Evolutionary conservation across 2,888 invertebrate genomes (phyloP).

Genomic region (Dichetophora obliterata): DNA sequence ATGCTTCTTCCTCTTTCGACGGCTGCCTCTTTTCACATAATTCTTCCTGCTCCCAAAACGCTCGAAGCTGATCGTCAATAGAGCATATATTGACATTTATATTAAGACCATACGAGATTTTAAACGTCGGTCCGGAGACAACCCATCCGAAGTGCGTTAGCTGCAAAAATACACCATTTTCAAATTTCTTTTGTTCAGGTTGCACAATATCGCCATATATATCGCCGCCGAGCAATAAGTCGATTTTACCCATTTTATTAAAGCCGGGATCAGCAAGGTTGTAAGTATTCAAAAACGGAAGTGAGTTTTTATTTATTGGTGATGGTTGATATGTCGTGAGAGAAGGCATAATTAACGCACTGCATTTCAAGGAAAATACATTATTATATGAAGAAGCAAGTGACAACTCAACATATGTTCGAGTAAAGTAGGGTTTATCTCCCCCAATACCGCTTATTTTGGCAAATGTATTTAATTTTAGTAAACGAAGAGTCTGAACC

Average conservation of each 20-base stretch:
- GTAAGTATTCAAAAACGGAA: conserved; percentile 13
- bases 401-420: neutral
- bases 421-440: neutral
- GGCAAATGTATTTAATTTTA: conserved; percentile 18
- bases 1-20: too few relatives aligned
- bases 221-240: too few relatives aligned
- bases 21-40: too few relatives aligned
- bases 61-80: too few relatives aligned
- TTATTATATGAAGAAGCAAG: neutral
- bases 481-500: conserved; percentile 1
- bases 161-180: neutral
- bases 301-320: neutral
- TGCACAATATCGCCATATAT: too few relatives aligned
- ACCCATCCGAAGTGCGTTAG: too few relatives aligned
- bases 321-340: conserved; percentile 33
- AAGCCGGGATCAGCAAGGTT: neutral
- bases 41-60: too few relatives aligned
- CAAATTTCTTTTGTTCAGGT: too few relatives aligned
- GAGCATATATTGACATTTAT: too few relatives aligned
- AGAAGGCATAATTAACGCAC: conserved; percentile 30
- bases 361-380: conserved; percentile 30
- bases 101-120: too few relatives aligned
- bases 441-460: conserved; percentile 33
- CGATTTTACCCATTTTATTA: too few relatives aligned
- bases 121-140: too few relatives aligned